These are phyloP conservation scores for Trisateles emortualis DNA, from an alignment of 2,888 invertebrate species.

Conservation along the genomic window DNA sequence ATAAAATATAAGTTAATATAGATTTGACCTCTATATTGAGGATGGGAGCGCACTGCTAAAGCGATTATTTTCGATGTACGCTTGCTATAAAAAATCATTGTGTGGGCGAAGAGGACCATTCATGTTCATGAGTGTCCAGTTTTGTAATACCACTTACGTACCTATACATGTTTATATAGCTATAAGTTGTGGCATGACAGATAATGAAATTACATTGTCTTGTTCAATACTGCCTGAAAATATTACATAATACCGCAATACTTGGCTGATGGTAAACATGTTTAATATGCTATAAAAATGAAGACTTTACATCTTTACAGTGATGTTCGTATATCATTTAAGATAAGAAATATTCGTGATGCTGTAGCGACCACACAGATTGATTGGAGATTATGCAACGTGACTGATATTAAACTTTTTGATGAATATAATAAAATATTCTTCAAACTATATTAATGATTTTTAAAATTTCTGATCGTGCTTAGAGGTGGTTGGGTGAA, in stretches of 20 bases:
- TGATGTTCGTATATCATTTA: background rate
- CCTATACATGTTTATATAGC: slow-evolving; percentile 30
- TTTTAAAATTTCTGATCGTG: too few species aligned
- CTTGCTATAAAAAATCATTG: slow-evolving; percentile 55
- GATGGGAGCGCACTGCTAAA: slow-evolving; percentile 72
- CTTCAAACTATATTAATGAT: too few species aligned
- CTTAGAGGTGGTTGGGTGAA: too few species aligned
- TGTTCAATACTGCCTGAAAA: slow-evolving; percentile 29
- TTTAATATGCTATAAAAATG: slow-evolving; percentile 1
- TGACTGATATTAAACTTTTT: background rate
- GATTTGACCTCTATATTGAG: slow-evolving; percentile 66
- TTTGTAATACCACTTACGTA: slow-evolving; percentile 54
- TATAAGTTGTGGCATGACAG: slow-evolving; percentile 29
- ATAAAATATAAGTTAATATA: slow-evolving; percentile 32
- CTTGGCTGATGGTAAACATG: slow-evolving; percentile 7
- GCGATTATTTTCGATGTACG: slow-evolving; percentile 72
- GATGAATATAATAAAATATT: too few species aligned
- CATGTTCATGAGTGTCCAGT: slow-evolving; percentile 64
- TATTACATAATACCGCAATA: slow-evolving; percentile 32
- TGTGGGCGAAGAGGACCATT: slow-evolving; percentile 63
- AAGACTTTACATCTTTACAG: background rate
- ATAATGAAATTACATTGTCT: slow-evolving; percentile 35
- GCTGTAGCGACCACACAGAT: background rate
- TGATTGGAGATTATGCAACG: background rate
- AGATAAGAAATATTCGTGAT: background rate